Percentiles rank a stretch among this genome's conserved stretches.
Evolutionary conservation across 2,888 invertebrate genomes (phyloP).

Genomic region (Thera britannica): DNA sequence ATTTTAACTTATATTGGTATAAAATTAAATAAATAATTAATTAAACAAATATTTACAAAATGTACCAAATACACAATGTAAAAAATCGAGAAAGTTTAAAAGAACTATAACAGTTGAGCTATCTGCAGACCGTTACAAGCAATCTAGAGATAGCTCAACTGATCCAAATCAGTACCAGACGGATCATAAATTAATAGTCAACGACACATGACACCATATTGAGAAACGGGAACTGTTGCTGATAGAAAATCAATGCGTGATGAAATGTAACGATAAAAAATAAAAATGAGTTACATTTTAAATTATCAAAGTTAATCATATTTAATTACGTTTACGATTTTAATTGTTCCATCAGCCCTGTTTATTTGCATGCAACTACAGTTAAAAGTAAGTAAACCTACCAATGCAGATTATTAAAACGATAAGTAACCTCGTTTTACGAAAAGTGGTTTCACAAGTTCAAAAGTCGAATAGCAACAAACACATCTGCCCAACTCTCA

Average conservation of each 20-base stretch:
- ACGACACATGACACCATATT: too few species aligned
- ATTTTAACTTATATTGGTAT: too few species aligned
- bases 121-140: too few species aligned
- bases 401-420: slow-evolving; percentile 5
- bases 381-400: slow-evolving; percentile 7
- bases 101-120: too few species aligned
- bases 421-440: slow-evolving; percentile 3
- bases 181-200: too few species aligned
- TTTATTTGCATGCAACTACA: slow-evolving; percentile 25
- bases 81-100: too few species aligned
- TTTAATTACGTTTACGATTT: slow-evolving; percentile 3
- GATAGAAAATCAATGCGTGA: background rate
- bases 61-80: too few species aligned
- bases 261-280: slow-evolving; percentile 1
- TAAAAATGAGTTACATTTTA: background rate
- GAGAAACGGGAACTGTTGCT: too few species aligned
- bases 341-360: slow-evolving; percentile 9
- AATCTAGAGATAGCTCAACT: too few species aligned
- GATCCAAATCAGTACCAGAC: too few species aligned
- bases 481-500: slow-evolving; percentile 22
- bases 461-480: slow-evolving; percentile 12
- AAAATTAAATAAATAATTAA: too few species aligned
- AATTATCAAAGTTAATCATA: slow-evolving; percentile 10
- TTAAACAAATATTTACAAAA: too few species aligned
- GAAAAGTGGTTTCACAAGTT: slow-evolving; percentile 19